phyloP scores from a whole-genome alignment of 1,140 invertebrate species.

The Chelonus insularis region DNA sequence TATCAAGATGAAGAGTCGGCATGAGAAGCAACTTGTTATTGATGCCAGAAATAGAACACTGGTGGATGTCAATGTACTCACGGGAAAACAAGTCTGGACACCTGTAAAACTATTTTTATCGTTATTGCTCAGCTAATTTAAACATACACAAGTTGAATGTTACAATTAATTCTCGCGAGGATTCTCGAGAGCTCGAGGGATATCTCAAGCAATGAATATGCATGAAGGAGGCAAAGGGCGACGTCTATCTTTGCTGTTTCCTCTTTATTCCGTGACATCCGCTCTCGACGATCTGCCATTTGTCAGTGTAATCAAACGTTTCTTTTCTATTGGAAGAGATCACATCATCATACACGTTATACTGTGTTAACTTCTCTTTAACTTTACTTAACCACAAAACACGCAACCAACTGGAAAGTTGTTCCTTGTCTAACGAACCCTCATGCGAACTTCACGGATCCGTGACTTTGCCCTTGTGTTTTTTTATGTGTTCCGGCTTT shows the following conservation, averaged over 20 bases:
- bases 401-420: too few relatives aligned
- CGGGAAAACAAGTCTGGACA: neutral
- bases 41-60: neutral
- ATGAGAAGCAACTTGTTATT: neutral
- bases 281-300: neutral
- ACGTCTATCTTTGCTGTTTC: constrained; percentile 5
- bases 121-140: neutral
- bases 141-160: neutral
- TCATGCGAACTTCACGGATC: too few relatives aligned
- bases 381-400: too few relatives aligned
- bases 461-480: too few relatives aligned
- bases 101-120: neutral
- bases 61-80: constrained; percentile 2
- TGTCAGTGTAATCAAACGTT: neutral
- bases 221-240: constrained; percentile 2
- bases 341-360: too few relatives aligned
- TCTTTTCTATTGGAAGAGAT: neutral
- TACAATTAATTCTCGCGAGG: neutral
- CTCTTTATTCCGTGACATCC: constrained; percentile 10
- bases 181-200: neutral
- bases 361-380: too few relatives aligned
- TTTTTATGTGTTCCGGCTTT: too few relatives aligned
- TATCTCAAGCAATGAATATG: neutral
- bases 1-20: neutral
- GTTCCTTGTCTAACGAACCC: too few relatives aligned